These are phyloP conservation scores for Lordiphosa collinella DNA, from an alignment of 1,140 invertebrate genomes.

Conservation along the genomic window DNA sequence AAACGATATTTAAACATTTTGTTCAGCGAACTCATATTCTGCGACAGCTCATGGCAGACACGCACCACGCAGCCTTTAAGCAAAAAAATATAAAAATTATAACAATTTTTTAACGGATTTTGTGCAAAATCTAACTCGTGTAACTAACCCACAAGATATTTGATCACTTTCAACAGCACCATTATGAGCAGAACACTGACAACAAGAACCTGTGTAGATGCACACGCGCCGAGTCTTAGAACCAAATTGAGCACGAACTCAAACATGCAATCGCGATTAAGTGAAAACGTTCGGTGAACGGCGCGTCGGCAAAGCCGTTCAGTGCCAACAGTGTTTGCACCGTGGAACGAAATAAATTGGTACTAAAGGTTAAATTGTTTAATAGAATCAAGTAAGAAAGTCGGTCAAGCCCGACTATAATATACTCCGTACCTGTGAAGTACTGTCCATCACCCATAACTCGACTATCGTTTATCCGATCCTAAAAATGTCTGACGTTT, in stretches of 20 bases:
- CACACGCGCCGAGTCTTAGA: slow-evolving; percentile 70
- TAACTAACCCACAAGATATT: slow-evolving; percentile 71
- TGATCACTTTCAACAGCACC: slow-evolving; percentile 73
- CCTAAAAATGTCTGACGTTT: too few relatives aligned
- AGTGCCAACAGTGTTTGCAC: slow-evolving; percentile 21
- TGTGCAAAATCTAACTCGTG: slow-evolving; percentile 1
- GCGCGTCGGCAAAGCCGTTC: slow-evolving; percentile 8
- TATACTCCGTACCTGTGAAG: too few relatives aligned
- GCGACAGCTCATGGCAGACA: slow-evolving; percentile 65
- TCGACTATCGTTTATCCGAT: too few relatives aligned
- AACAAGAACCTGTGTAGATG: slow-evolving; percentile 37
- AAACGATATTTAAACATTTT: slow-evolving; percentile 71
- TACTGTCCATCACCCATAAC: too few relatives aligned
- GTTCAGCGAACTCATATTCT: slow-evolving; percentile 64
- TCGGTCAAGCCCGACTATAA: too few relatives aligned
- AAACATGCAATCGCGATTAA: slow-evolving; percentile 62
- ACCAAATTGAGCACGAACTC: slow-evolving; percentile 67
- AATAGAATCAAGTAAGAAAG: too few relatives aligned
- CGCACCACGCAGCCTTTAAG: slow-evolving; percentile 55
- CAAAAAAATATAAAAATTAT: slow-evolving; percentile 15
- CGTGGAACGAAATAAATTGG: slow-evolving; percentile 27
- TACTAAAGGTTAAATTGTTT: slow-evolving; percentile 4
- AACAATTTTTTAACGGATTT: slow-evolving; percentile 13
- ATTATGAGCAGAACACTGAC: slow-evolving; percentile 30
- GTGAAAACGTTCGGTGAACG: slow-evolving; percentile 55